These are phyloP conservation scores for Norana najaformis DNA, from an alignment of 2,888 invertebrate species.

Conservation along the genomic window DNA sequence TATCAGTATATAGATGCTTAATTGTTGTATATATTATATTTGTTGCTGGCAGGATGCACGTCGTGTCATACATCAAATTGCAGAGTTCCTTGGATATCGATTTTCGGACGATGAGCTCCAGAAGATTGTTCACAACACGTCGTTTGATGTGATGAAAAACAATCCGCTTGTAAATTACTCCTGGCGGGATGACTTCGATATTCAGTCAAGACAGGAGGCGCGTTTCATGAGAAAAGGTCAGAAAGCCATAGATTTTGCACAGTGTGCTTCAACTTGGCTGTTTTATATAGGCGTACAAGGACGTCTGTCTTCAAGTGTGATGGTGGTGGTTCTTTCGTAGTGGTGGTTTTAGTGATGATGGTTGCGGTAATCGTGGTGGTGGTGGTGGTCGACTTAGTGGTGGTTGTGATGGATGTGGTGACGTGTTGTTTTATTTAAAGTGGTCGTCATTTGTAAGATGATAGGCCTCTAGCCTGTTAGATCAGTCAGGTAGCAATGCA, in stretches of 20 bases:
- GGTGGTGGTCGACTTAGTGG: no score
- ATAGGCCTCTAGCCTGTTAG: no score
- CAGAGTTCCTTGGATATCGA: slow-evolving; percentile 64
- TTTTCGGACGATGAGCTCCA: slow-evolving; percentile 70
- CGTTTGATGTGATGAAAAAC: slow-evolving; percentile 79
- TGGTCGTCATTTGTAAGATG: no score
- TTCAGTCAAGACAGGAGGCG: slow-evolving; percentile 57
- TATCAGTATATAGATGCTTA: no score
- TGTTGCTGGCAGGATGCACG: slow-evolving; percentile 31
- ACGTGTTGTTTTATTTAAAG: no score
- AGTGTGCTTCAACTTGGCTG: not conserved
- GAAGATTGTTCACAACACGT: slow-evolving; percentile 74
- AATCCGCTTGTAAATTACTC: slow-evolving; percentile 76
- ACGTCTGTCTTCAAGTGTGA: not conserved
- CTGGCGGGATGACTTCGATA: slow-evolving; percentile 63
- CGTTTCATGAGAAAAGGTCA: slow-evolving; percentile 64
- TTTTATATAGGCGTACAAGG: not conserved
- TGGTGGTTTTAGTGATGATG: no score
- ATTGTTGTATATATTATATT: no score
- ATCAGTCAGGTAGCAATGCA: no score
- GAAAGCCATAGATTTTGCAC: not conserved
- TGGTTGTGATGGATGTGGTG: not conserved
- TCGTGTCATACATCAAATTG: slow-evolving; percentile 64
- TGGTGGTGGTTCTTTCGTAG: no score
- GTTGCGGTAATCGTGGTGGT: no score